Conservation (phyloP, 2,797 vertebrate species). For the Geotrypetes seraphini region DNA sequence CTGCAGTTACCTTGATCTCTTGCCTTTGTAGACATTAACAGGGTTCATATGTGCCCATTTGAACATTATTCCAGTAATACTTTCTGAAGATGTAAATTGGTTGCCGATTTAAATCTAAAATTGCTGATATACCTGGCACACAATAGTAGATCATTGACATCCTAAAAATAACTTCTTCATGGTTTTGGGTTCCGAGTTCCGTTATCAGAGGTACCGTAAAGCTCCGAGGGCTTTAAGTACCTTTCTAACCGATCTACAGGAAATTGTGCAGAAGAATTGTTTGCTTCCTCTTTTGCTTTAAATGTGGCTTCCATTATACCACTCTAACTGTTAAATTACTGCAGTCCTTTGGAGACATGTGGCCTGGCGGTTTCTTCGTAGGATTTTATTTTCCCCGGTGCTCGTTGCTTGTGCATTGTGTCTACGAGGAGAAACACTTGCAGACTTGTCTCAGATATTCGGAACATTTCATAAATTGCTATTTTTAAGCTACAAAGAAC, state of each 20-base stretch:
- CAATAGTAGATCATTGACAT: background rate
- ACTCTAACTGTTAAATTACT: constrained; percentile 20
- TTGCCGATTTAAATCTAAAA: constrained; percentile 2
- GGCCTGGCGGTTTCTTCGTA: constrained; percentile 4
- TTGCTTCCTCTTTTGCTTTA: constrained; percentile 40
- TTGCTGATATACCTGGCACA: constrained; percentile 3
- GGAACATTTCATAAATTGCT: too few relatives aligned
- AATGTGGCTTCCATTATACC: constrained; percentile 38
- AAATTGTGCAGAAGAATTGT: constrained; percentile 44
- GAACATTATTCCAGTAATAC: constrained; percentile 1
- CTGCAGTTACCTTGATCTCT: too few relatives aligned
- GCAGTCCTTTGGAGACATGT: background rate
- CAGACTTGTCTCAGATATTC: too few relatives aligned
- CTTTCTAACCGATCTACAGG: constrained; percentile 44
- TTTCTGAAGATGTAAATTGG: constrained; percentile 8
- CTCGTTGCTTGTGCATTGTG: too few relatives aligned
- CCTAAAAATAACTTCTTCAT: constrained; percentile 3
- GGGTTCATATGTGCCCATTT: constrained; percentile 10
- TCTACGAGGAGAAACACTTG: too few relatives aligned
- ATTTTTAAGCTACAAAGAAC: too few relatives aligned
- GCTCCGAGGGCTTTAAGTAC: constrained; percentile 30
- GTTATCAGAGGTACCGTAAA: constrained; percentile 17
- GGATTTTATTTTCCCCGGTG: constrained; percentile 8
- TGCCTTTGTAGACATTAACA: constrained; percentile 7
- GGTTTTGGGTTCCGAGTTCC: background rate